Evolutionary conservation across 2,113 vertebrate genomes (phyloP).

Genomic region (Glareola pratincola): DNA sequence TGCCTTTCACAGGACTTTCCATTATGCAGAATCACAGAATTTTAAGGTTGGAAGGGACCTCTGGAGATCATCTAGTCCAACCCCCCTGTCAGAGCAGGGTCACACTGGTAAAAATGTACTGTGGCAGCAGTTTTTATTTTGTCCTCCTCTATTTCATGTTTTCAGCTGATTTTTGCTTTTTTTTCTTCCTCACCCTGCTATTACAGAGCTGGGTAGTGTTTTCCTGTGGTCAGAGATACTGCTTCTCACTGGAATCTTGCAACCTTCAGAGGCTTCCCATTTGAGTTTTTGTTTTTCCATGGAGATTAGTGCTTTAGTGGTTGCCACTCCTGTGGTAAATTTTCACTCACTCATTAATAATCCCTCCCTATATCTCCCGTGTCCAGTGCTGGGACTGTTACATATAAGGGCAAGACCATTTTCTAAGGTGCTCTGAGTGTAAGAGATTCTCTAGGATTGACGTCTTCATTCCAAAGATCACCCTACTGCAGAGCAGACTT

Average conservation of each 20-base stretch:
- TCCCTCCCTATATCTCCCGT: background rate
- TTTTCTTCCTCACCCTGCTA: background rate
- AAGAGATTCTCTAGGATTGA: background rate
- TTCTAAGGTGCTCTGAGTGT: background rate
- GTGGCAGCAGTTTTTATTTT: background rate
- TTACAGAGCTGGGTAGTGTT: background rate
- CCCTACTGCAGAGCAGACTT: background rate
- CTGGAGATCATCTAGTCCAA: too few species aligned
- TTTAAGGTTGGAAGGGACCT: too few species aligned
- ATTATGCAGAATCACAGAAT: too few species aligned
- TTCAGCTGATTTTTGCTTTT: accelerated
- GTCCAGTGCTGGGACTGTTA: background rate
- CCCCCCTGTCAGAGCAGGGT: too few species aligned
- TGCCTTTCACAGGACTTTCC: background rate
- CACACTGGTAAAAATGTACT: background rate
- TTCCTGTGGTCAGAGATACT: background rate
- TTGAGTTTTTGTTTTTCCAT: background rate
- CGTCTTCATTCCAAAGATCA: background rate
- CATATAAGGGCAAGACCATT: background rate
- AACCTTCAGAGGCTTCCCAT: background rate
- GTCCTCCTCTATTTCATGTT: background rate
- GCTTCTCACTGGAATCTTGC: background rate
- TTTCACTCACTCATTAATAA: background rate
- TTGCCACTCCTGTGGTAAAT: background rate
- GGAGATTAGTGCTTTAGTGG: background rate